Percentiles rank a stretch among this genome's conserved stretches.
These are phyloP conservation scores for Balaenoptera acutorostrata DNA, from an alignment of 2,113 vertebrate genomes.

Conservation along the genomic window DNA sequence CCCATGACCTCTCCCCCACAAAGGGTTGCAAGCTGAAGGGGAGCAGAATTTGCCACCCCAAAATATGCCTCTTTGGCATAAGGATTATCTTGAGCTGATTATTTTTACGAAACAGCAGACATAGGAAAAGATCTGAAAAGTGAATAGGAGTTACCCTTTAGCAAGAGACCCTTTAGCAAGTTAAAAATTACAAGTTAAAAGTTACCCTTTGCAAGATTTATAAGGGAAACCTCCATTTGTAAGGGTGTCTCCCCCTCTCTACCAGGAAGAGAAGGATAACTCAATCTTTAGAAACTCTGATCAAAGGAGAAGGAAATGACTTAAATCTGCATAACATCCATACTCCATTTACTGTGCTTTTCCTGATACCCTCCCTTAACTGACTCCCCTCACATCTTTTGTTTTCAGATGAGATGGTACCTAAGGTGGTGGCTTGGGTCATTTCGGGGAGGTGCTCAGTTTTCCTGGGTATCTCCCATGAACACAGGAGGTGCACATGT, in stretches of 20 bases:
- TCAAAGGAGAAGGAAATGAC: background rate
- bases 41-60: background rate
- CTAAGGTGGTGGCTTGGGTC: background rate
- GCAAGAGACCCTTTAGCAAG: background rate
- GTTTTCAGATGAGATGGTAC: background rate
- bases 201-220: background rate
- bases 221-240: background rate
- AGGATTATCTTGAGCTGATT: background rate
- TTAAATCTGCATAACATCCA: background rate
- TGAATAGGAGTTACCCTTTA: background rate
- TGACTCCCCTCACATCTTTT: background rate
- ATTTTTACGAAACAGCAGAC: background rate
- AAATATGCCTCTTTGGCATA: background rate
- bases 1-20: background rate
- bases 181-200: background rate
- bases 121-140: background rate
- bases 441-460: background rate
- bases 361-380: background rate
- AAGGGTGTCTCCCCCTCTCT: background rate
- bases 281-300: background rate
- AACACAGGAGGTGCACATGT: background rate
- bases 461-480: background rate
- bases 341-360: background rate
- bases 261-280: background rate
- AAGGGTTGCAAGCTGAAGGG: background rate